These are phyloP conservation scores for Aphidoletes aphidimyza DNA, from an alignment of 2,888 invertebrate genomes.

Conservation along the genomic window DNA sequence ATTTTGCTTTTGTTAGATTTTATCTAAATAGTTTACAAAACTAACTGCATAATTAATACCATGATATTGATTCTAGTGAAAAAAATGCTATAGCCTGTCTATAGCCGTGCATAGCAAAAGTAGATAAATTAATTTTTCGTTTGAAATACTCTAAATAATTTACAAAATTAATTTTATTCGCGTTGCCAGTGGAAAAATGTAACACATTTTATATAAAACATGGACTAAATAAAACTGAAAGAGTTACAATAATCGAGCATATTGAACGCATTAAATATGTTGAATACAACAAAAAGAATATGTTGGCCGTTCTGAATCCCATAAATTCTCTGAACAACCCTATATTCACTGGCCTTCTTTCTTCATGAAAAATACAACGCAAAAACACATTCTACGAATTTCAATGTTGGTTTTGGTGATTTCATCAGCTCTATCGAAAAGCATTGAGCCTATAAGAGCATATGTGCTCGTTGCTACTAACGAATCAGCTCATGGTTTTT, in stretches of 20 bases:
- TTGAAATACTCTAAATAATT: neutral
- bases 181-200: neutral
- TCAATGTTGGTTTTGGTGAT: neutral
- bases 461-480: neutral
- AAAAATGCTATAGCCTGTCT: no score
- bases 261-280: neutral
- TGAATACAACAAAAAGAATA: neutral
- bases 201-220: neutral
- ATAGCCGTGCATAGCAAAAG: no score
- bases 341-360: neutral
- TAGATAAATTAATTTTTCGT: no score
- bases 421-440: constrained; percentile 16
- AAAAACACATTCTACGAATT: neutral
- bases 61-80: no score
- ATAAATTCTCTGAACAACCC: neutral
- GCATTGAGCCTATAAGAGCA: neutral
- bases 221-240: neutral
- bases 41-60: no score
- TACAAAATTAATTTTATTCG: neutral
- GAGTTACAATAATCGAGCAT: neutral
- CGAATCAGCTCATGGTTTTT: neutral
- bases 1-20: no score
- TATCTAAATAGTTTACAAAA: no score
- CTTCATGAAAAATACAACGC: constrained; percentile 3
- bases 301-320: neutral